Conservation (phyloP, 2,797 vertebrate genomes). For the Falco cherrug region DNA sequence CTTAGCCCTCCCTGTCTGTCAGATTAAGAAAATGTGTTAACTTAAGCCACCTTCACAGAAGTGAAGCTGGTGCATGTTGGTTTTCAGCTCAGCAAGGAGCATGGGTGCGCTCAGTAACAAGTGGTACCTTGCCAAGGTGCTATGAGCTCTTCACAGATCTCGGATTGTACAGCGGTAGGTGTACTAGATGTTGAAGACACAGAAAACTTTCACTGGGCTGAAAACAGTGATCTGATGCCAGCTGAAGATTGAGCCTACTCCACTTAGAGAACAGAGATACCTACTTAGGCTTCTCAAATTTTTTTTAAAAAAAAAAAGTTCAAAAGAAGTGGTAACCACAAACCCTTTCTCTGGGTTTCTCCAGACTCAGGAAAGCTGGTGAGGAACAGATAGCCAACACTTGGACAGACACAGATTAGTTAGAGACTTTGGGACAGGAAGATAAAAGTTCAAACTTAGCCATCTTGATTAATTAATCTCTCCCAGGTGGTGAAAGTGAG, state of each 20-base stretch:
- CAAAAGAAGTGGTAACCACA: neutral
- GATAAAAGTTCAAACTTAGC: neutral
- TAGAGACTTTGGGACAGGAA: neutral
- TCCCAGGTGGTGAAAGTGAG: neutral
- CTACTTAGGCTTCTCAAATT: neutral
- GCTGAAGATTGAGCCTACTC: neutral
- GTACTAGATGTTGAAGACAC: neutral
- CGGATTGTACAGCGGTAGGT: constrained; percentile 21
- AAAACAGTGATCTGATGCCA: constrained; percentile 22
- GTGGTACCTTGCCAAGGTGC: neutral
- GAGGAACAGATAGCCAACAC: neutral
- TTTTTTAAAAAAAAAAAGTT: neutral
- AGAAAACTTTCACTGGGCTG: neutral
- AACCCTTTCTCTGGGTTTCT: neutral
- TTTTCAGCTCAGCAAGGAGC: constrained; percentile 10
- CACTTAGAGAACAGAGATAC: neutral
- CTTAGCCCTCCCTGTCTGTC: neutral
- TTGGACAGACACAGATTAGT: neutral
- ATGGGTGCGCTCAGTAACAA: neutral
- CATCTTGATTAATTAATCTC: neutral
- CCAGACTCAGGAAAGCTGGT: neutral
- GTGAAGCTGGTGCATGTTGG: neutral
- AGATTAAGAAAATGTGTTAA: constrained; percentile 7
- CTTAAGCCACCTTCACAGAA: constrained; percentile 13
- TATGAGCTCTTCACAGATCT: constrained; percentile 8